Base-by-base conservation (phyloP, 2,113 vertebrate genomes). In the Lampris megalopsis region DNA sequence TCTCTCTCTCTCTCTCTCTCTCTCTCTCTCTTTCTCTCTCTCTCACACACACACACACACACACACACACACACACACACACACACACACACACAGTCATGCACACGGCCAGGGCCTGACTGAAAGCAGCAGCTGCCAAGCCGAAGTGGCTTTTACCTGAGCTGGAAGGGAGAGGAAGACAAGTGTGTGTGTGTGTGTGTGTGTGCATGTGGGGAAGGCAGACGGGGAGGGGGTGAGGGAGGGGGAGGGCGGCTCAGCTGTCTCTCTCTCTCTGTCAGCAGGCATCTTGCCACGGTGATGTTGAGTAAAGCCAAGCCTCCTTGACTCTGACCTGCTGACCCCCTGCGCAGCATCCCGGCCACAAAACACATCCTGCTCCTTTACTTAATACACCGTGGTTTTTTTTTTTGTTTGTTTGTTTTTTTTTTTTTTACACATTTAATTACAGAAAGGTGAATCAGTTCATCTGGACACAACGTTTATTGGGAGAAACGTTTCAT, bases 91-190 rank as follows among this genome's bases (percentile, higher is more conserved):
- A 24, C 24, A 24, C 0, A 24, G 24, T 24, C 24, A 24, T 24
- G 24, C 24, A 24, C 24, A 24, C 24, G 24, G 24, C 24, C 24
- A 24, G 24, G 24, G 43, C 45, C 65, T 90, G 92, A 92, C 52
- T 86, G 91, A 93, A 79, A 66, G 71, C 75, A 89, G 81, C 91
- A 93, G 87, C 86, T 92, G 92, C 64, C 59, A 63, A 66, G 10
- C 64, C 10, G 0, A 75, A 77, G 82, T 40, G 75, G 83, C 88
- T 87, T 89, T 75, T 88, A 91, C 87, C 86, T 92, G 87, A 91
- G 79, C 85, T 81, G 73, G 40, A 68, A 42, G 45, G 24, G 24
- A 24, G 74, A 62, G 61, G 41, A 41, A 41, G 42, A 54, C 57
- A 2, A n/a, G 47, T 35, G n/a, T 50, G 64, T 64, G 43, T 24